These are phyloP conservation scores for Oreortyx pictus DNA, from an alignment of 2,797 vertebrate genomes.

Conservation along the genomic window DNA sequence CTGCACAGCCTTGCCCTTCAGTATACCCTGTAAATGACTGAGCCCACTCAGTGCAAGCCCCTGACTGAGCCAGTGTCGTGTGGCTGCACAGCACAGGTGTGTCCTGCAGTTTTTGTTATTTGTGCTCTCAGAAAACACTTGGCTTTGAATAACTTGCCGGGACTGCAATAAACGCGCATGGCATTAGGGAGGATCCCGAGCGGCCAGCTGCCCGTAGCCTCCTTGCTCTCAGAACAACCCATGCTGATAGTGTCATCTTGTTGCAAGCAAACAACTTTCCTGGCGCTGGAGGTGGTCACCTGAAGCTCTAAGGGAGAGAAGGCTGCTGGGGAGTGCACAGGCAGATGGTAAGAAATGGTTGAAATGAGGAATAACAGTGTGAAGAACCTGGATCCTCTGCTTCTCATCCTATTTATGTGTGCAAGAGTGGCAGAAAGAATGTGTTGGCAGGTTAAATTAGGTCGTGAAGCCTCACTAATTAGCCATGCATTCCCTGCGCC, in stretches of 20 bases:
- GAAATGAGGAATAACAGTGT: background rate
- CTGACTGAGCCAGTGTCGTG: accelerated
- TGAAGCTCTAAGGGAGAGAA: background rate
- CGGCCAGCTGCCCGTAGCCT: background rate
- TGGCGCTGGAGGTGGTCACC: background rate
- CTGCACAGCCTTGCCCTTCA: background rate
- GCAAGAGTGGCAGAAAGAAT: constrained; percentile 1
- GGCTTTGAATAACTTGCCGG: background rate
- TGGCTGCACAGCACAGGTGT: background rate
- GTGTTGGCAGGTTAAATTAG: background rate
- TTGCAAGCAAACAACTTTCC: background rate
- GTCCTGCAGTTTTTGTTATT: background rate
- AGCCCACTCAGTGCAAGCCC: background rate
- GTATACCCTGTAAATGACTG: background rate
- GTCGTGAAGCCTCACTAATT: background rate
- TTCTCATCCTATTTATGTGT: background rate
- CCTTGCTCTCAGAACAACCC: background rate
- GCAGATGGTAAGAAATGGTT: background rate
- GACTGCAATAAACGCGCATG: background rate
- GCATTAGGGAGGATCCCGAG: background rate
- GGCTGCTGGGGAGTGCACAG: background rate
- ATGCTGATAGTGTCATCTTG: background rate
- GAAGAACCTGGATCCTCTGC: background rate
- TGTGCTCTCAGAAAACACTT: background rate
- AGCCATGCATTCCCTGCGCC: background rate